Base-by-base conservation (phyloP, 2,113 vertebrate species). In the Indicator maculatus region DNA sequence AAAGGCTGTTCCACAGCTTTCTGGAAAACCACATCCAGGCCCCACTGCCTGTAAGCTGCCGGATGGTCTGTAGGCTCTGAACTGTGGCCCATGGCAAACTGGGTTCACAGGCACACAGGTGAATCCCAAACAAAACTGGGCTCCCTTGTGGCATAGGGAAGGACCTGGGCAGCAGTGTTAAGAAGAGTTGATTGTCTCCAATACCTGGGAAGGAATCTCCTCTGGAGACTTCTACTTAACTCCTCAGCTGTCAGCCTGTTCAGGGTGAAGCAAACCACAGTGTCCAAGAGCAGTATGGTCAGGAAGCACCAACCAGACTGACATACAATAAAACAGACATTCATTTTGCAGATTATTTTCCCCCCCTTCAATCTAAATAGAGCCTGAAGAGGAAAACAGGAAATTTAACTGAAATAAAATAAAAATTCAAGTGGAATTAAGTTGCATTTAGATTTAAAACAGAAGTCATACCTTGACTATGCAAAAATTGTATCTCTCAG, bases 241-340 rank as follows among this genome's bases (percentile, higher is more conserved):
- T 19, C 47, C 50, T 52, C 3, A 0, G 45, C 44, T 60, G 17
- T 27, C 78, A 47, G 24, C 6, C 23, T 64, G 38, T 36, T 23
- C 14, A 10, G 8, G 12, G 8, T 24, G 8, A 67, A 56, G 26
- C 18, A 31, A 61, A 47, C n/a, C 45, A 7, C 9, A 7, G 16
- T 3, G 3, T 24, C 12, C 16, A 24, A 26, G 30, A 50, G 20
- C 30, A 17, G 8, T 3, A 17, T 0, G 1, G 17, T 61, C 21
- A 52, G 18, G 23, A 80, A 26, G 41, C 19, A 64, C 18, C 4
- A 0, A 64, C 30, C 18, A 47, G 15, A 55, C 26, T 17, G 41
- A 45, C 47, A 7, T 2, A 1, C 47, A 63, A 9, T 5, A 41
- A 69, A 41, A 19, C 6, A 12, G 14, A 52, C 9, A 27, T 9